Evolutionary conservation across 1,140 invertebrate genomes (phyloP).

Genomic region (Leptinotarsa undecemlineata): DNA sequence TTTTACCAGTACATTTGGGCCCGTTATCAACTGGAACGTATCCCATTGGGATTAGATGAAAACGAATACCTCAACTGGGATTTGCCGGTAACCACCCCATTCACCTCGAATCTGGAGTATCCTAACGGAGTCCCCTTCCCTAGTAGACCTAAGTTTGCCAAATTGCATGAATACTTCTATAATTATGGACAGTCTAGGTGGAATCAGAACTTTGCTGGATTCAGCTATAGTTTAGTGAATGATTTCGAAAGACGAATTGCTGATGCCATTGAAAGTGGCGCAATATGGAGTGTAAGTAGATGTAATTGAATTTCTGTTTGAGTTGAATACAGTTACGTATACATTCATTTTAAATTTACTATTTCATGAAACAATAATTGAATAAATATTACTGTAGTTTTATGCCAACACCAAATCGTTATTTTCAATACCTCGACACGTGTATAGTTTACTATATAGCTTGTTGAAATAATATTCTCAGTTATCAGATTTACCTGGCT

Average conservation of each 20-base stretch:
- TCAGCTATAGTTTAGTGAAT: not conserved
- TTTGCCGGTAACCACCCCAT: not conserved
- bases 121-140: slow-evolving; percentile 65
- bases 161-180: slow-evolving; percentile 50
- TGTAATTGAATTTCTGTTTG: too few relatives aligned
- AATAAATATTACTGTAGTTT: too few relatives aligned
- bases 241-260: not conserved
- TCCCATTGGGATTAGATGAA: not conserved
- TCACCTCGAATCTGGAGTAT: not conserved
- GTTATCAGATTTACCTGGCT: too few relatives aligned
- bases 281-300: not conserved
- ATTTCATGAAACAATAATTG: too few relatives aligned
- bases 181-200: slow-evolving; percentile 45
- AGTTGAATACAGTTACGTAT: too few relatives aligned
- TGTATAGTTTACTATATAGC: too few relatives aligned
- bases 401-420: too few relatives aligned
- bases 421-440: too few relatives aligned
- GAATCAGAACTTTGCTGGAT: not conserved
- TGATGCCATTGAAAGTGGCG: not conserved
- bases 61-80: not conserved
- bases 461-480: too few relatives aligned
- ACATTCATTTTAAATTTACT: too few relatives aligned
- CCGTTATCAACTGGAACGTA: not conserved
- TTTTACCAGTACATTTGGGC: slow-evolving; percentile 50
- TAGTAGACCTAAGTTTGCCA: slow-evolving; percentile 59